Conservation (phyloP, 2,797 vertebrate genomes). For the Paramormyrops hopkinsi region DNA sequence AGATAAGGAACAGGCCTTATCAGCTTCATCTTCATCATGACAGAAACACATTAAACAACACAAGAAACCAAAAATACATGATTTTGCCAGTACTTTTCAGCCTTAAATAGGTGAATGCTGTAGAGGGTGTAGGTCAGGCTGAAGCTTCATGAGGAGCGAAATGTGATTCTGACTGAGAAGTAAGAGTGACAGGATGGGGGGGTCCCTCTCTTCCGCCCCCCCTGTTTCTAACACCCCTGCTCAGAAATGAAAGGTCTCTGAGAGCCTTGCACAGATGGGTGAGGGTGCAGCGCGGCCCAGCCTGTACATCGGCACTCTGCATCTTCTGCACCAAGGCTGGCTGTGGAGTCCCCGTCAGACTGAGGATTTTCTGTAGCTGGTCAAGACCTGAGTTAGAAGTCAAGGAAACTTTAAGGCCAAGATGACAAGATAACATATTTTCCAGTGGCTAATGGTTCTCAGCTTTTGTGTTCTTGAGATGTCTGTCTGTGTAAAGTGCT, state of each 20-base stretch:
- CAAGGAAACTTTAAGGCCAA: constrained; percentile 37
- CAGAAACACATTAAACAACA: neutral
- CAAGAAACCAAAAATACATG: neutral
- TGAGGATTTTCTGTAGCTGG: constrained; percentile 70
- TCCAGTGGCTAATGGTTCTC: neutral
- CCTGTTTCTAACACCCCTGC: neutral
- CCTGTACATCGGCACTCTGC: constrained; percentile 71
- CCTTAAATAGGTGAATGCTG: neutral
- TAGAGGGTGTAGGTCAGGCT: neutral
- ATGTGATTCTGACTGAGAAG: neutral
- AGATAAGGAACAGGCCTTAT: neutral
- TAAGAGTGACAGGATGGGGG: neutral
- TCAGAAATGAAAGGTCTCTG: neutral
- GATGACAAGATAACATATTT: neutral
- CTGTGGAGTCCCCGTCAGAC: constrained; percentile 64
- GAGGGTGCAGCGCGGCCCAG: neutral
- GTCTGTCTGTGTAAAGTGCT: neutral
- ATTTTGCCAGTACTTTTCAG: neutral
- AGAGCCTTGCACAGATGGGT: neutral
- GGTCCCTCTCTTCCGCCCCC: too few relatives aligned
- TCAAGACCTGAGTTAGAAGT: constrained; percentile 62
- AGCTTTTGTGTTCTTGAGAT: neutral
- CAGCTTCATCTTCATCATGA: neutral
- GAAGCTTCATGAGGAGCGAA: neutral
- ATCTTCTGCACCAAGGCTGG: constrained; percentile 63